Base-by-base conservation (phyloP, 2,888 invertebrate genomes). In the Girardia tigrina region DNA sequence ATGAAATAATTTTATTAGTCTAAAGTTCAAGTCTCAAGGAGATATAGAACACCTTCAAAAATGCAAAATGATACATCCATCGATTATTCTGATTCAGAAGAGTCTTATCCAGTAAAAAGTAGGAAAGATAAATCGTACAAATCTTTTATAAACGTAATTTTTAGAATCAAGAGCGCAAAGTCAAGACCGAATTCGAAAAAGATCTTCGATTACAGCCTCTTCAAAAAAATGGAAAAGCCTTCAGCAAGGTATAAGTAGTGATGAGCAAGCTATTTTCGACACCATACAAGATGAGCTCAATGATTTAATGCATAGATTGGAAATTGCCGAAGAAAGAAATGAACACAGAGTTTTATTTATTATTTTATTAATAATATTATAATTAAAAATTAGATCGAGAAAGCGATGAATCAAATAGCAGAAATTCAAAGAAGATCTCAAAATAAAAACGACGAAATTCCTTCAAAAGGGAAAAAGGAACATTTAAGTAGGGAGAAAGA, bases 201-300 rank as follows among this genome's bases (percentile, higher is more conserved):
- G 6, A 6, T 20, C n/a, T 6, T 16, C 56, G 4, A 23, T 56
- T 12, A 56, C 56, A 56, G 6, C 56, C n/a, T 6, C 56, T 56
- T 4, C 56, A 12, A 56, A n/a, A 16, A 56, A 56, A 56, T 56
- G 56, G 56, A 56, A 23, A 6, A 56, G 56, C 23, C 20, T 8
- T n/a, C 56, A 56, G n/a, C 4, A 56, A 56, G 23, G 23, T 56
- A 56, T 56, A 56, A 56, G 56, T n/a, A 56, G 56, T 56, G 56
- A 56, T 56, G 56, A 56, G n/a, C 56, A 56, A 23, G n/a, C 8
- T 4, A 4, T 56, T 56, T 56, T 56, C 23, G 56, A 56, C 23
- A 23, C n/a, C n/a, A 56, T 56, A 20, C 56, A 56, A 8, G n/a
- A 56, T 56, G 56, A 56, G 23, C 23, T 56, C n/a, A 4, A 16